Evolutionary conservation across 2,888 invertebrate genomes (phyloP), one percentile per base, ranked within the genome.

Genomic region (Lacanobia wlatinum): DNA sequence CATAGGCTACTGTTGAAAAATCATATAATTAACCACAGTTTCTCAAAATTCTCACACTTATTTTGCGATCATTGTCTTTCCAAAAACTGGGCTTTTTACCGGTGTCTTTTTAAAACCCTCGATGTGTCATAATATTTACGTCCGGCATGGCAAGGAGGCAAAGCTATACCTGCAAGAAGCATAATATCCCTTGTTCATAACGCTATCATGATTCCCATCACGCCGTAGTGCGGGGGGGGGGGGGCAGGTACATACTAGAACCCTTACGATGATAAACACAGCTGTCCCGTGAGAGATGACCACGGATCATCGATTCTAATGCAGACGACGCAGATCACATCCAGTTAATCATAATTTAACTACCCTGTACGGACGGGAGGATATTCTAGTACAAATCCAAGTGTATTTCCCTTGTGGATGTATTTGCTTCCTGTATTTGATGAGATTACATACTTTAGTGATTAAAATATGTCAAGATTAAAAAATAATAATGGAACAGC

Each of bases 281-380:
- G 28, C 46, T 55, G 52, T 53, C 80, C 56, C 66, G 9, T 28
- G 52, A 77, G 80, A 60, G 34, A 61, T 16, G 65, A 52, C 28
- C 50, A 73, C 59, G 78, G 82, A 73, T 81, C 80, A 70, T 81
- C 78, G 82, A 78, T 80, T 81, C 80, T 67, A 82, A 78, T 81
- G 58, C 67, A 73, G 63, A 50, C 58, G 50, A 60, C 73, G 69
- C 70, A 81, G 48, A 82, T 80, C 73, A 64, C 63, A 81, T 66
- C 69, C 70, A 64, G 80, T 81, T 80, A 70, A 80, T 78, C 73
- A 82, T 82, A 82, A 82, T 80, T 82, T 80, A 78, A 82, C 78
- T 73, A 67, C 60, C 50, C 16, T 43, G 63, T 40, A 64, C 46
- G 52, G 55, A 56, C 21, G 12, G 46, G 59, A 48, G 40, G 38